Evolutionary conservation across 1,140 invertebrate species (phyloP).

Genomic region (Brachionus asplanchnoidis): DNA sequence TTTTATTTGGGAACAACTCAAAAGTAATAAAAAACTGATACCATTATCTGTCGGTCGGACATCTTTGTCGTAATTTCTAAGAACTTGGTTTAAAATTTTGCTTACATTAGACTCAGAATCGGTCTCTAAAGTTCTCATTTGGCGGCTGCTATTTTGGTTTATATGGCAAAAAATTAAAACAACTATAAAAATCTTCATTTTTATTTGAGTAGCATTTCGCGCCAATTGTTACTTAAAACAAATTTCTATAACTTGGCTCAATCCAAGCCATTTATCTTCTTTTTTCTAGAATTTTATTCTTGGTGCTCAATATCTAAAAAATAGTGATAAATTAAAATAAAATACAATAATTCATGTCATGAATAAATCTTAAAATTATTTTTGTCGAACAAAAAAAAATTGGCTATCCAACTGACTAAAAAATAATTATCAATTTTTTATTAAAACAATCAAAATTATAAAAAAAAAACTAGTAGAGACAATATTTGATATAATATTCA

Average conservation of each 20-base stretch:
- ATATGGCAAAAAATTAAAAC: background rate
- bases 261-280: background rate
- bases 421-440: background rate
- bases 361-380: background rate
- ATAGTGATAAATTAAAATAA: background rate
- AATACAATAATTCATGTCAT: background rate
- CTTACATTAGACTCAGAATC: background rate
- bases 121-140: background rate
- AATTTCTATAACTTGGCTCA: background rate
- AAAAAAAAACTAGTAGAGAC: background rate
- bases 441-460: too few relatives aligned
- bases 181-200: background rate
- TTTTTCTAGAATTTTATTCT: background rate
- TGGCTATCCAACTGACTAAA: background rate
- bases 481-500: background rate
- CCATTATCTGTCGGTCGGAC: constrained; percentile 60
- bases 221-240: background rate
- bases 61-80: constrained; percentile 60
- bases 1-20: too few relatives aligned
- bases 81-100: constrained; percentile 57
- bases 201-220: background rate
- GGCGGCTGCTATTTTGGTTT: background rate
- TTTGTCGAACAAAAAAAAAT: background rate
- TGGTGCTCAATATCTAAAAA: background rate
- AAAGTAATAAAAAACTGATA: constrained; percentile 45